phyloP scores from a whole-genome alignment of 2,888 invertebrate genomes.

The Brenthis daphne region DNA sequence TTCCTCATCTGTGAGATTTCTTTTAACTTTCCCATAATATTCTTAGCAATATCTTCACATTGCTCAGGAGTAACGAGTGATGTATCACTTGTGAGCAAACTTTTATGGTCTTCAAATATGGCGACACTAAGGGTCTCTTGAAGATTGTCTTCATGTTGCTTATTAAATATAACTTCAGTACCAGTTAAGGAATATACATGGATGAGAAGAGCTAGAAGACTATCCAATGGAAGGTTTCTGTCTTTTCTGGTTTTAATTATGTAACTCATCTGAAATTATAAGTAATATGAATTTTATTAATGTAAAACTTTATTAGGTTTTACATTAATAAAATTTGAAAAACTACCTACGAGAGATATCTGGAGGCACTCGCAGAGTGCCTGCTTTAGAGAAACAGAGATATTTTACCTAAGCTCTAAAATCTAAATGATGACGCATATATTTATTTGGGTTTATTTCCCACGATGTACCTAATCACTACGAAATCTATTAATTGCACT shows the following conservation, averaged over 20 bases:
- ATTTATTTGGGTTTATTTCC: no score
- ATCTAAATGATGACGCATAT: no score
- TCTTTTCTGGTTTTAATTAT: slow-evolving; percentile 81
- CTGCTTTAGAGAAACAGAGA: no score
- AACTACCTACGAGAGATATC: background rate
- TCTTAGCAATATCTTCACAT: slow-evolving; percentile 56
- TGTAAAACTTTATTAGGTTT: background rate
- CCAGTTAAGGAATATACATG: slow-evolving; percentile 84
- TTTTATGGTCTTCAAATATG: slow-evolving; percentile 81
- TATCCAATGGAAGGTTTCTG: slow-evolving; percentile 78
- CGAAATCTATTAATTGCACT: no score
- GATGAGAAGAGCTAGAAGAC: slow-evolving; percentile 82
- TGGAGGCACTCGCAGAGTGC: slow-evolving; percentile 2
- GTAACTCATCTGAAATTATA: slow-evolving; percentile 75
- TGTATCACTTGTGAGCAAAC: slow-evolving; percentile 46
- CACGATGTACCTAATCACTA: no score
- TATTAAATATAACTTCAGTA: slow-evolving; percentile 78
- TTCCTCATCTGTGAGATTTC: slow-evolving; percentile 68
- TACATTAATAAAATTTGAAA: background rate
- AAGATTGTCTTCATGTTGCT: slow-evolving; percentile 76
- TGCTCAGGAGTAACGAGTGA: slow-evolving; percentile 57
- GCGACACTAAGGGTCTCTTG: slow-evolving; percentile 77
- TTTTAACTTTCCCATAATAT: slow-evolving; percentile 59
- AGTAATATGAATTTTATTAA: no score
- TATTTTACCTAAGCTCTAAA: no score